A percentile compares a stretch with the other conserved stretches of the same genome.
phyloP scores from a whole-genome alignment of 2,113 vertebrate genomes.

The Leiothrix lutea region DNA sequence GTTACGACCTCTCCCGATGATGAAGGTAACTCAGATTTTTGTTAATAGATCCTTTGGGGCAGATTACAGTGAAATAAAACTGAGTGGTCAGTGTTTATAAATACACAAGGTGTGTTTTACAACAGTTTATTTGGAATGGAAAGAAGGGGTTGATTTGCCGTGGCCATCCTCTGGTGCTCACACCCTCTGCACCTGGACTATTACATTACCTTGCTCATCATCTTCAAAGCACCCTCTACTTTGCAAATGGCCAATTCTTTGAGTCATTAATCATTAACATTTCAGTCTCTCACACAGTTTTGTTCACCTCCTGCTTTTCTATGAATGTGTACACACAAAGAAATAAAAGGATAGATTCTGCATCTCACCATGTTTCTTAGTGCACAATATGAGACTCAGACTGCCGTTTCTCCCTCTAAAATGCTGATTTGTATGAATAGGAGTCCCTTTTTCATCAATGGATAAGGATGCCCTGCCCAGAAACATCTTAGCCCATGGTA shows the following conservation, averaged over 20 bases:
- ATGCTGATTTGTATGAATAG: background rate
- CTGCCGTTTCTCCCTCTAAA: background rate
- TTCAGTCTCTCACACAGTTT: background rate
- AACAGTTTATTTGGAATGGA: background rate
- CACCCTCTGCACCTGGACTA: background rate
- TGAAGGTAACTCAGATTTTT: background rate
- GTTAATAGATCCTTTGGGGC: too few relatives aligned
- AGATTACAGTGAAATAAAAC: background rate
- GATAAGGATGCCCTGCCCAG: background rate
- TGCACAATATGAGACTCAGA: background rate
- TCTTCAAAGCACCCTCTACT: background rate
- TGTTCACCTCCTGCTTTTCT: background rate
- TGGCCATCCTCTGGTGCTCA: background rate
- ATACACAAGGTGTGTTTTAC: background rate
- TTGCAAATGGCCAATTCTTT: background rate
- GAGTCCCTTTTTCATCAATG: background rate
- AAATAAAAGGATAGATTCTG: background rate
- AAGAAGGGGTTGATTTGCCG: fast-evolving
- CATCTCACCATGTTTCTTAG: background rate
- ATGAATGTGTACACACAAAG: background rate
- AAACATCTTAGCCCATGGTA: background rate
- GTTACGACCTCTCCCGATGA: fast-evolving
- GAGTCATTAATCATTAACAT: background rate
- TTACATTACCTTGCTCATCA: background rate
- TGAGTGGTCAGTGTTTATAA: background rate